These are phyloP conservation scores for Pseudopleuronectes americanus DNA, from an alignment of 2,797 vertebrate genomes.

Conservation along the genomic window DNA sequence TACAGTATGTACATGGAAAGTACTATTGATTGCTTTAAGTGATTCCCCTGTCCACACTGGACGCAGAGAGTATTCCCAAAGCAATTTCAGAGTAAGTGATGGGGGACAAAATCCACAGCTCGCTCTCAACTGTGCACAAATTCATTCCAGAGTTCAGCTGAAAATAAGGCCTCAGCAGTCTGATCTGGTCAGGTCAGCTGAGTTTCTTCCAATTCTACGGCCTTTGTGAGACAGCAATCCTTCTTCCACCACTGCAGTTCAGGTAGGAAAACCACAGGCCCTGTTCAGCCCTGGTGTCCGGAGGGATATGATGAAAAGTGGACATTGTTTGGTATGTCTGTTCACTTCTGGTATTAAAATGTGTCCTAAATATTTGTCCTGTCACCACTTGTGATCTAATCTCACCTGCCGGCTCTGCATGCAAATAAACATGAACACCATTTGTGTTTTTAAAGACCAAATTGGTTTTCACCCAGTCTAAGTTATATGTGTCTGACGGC, in stretches of 20 bases:
- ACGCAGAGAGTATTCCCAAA: background rate
- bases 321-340: too few species aligned
- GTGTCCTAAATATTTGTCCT: too few species aligned
- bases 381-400: too few species aligned
- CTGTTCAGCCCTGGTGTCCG: too few species aligned
- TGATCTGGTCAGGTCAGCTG: background rate
- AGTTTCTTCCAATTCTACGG: background rate
- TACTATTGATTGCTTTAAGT: background rate
- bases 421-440: too few species aligned
- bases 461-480: too few species aligned
- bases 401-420: too few species aligned
- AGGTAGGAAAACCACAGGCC: too few species aligned
- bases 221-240: background rate
- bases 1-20: background rate
- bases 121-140: background rate
- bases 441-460: too few species aligned
- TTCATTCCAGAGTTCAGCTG: background rate
- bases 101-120: background rate
- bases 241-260: background rate
- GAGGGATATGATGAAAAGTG: too few species aligned
- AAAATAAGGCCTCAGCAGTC: background rate
- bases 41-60: background rate
- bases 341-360: too few species aligned
- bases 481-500: too few species aligned
- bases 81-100: conserved; percentile 1